These are phyloP conservation scores for Archocentrus centrarchus DNA, from an alignment of 2,113 vertebrate species.

Conservation along the genomic window DNA sequence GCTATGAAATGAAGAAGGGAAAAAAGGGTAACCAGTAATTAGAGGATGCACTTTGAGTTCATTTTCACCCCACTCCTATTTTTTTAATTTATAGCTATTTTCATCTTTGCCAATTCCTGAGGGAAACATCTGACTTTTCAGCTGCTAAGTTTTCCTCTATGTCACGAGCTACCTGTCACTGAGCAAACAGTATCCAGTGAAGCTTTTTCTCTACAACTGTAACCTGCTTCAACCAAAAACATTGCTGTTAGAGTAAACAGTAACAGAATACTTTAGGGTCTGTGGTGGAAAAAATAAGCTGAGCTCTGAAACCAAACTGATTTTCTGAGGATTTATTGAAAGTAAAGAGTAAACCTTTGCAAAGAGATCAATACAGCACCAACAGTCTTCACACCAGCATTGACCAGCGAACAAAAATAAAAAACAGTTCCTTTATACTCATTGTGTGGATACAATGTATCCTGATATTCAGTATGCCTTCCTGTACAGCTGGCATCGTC, in stretches of 20 bases:
- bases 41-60: not conserved
- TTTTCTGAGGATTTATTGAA: no score
- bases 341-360: no score
- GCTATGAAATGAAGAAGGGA: slow-evolving; percentile 31
- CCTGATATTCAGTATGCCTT: not conserved
- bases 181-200: not conserved
- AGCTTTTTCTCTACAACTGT: not conserved
- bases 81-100: not conserved
- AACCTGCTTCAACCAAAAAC: not conserved
- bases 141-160: not conserved
- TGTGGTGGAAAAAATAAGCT: no score
- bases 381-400: no score
- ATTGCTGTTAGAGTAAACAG: not conserved
- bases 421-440: no score
- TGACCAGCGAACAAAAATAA: no score
- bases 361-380: no score
- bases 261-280: not conserved
- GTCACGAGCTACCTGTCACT: not conserved
- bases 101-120: not conserved
- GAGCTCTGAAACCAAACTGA: no score
- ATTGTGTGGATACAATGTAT: not conserved
- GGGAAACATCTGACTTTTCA: not conserved
- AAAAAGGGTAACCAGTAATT: not conserved
- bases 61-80: not conserved
- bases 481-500: no score